Base-by-base conservation (phyloP, 2,888 invertebrate genomes). In the Lymantria monacha region DNA sequence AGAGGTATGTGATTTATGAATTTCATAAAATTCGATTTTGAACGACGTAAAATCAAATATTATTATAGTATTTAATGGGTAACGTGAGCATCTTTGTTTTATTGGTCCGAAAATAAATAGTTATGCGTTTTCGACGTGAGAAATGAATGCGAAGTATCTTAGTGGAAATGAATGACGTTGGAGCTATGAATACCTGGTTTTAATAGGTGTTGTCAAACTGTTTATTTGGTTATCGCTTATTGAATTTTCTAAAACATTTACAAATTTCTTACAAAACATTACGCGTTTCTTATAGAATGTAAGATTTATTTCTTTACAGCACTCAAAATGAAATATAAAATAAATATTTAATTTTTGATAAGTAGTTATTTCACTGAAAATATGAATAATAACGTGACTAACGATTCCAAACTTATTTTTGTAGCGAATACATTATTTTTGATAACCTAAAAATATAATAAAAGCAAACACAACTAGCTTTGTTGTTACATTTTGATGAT, bases 1-100 rank as follows among this genome's bases (percentile, higher is more conserved):
- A 69, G 73, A 58, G 61, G 57, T 59, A 69, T 58, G 59, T 83
- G 88, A 90, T 89, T 90, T 90, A 88, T 86, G 66, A 70, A 73
- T 81, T 81, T 73, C 78, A 79, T 78, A 78, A 78, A 79, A 78
- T 77, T 78, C 75, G 74, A 76, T 81, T 66, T 74, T 76, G 77
- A 79, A 78, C 74, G 76, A 76, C 75, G 81, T 81, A 79, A 83
- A 85, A 84, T 82, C 78, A 83, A 83, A 84, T 81, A 83, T 80
- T 78, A 79, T 76, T 76, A 72, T 71, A 74, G 70, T 72, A 74
- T 80, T 80, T 79, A 82, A 81, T 80, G 77, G 76, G 67, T 59
- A 72, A 74, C 73, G 79, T 73, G 76, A 67, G 70, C 72, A 73
- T 76, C 72, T 78, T 81, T 79, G 79, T 81, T 83, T 81, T 82